phyloP scores from a whole-genome alignment of 2,113 vertebrate genomes.

The Chaetops frenatus region DNA sequence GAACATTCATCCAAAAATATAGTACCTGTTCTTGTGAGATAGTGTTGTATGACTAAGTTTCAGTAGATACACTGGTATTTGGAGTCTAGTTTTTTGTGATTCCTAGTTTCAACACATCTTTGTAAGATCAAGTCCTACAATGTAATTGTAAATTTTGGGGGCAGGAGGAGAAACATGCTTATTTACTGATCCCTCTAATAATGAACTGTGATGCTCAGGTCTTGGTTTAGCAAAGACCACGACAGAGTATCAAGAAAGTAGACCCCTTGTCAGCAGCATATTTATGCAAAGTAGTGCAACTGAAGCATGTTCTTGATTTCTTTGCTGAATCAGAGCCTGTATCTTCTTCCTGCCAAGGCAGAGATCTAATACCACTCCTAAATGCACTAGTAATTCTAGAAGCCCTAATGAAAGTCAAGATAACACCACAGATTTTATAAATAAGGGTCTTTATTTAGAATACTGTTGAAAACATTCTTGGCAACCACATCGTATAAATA shows the following conservation, averaged over 20 bases:
- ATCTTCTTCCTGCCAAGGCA: conserved; percentile 46
- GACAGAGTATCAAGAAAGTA: background rate
- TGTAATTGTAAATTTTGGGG: background rate
- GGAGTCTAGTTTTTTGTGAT: background rate
- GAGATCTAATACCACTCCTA: conserved; percentile 4
- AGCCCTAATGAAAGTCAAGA: conserved; percentile 38
- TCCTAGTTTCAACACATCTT: background rate
- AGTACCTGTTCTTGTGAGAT: background rate
- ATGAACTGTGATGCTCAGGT: background rate
- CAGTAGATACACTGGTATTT: background rate
- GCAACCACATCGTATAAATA: conserved; percentile 90
- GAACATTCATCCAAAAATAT: background rate
- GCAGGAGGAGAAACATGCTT: background rate
- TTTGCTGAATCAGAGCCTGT: conserved; percentile 35
- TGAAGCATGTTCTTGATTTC: background rate
- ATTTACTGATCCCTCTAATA: background rate
- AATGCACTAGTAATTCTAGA: conserved; percentile 54
- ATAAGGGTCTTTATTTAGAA: conserved; percentile 86
- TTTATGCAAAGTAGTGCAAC: background rate
- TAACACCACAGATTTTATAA: conserved; percentile 77
- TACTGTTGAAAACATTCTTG: conserved; percentile 68
- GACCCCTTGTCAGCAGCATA: background rate
- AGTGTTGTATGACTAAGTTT: background rate
- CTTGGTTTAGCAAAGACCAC: background rate
- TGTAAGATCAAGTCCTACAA: background rate